These are phyloP conservation scores for Phalanger gymnotis DNA, from an alignment of 2,797 vertebrate species.

Conservation along the genomic window DNA sequence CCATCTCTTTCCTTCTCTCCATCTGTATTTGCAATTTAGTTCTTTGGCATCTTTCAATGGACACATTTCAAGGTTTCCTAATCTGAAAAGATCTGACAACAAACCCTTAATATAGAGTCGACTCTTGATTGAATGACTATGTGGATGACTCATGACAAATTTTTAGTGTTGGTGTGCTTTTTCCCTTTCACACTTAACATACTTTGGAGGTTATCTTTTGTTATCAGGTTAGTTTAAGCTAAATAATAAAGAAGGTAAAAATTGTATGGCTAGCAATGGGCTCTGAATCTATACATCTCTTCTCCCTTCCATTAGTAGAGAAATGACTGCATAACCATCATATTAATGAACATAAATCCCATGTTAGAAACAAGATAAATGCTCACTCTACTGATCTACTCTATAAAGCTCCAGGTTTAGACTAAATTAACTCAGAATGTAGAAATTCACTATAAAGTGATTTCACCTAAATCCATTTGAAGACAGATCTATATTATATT, in stretches of 20 bases:
- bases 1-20: not conserved
- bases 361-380: not conserved
- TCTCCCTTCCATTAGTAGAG: slow-evolving; percentile 13
- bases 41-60: not conserved
- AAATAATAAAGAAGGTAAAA: slow-evolving; percentile 27
- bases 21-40: slow-evolving; percentile 5
- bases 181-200: not conserved
- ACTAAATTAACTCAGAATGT: slow-evolving; percentile 30
- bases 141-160: not conserved
- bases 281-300: not conserved
- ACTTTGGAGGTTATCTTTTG: not conserved
- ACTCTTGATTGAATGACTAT: not conserved
- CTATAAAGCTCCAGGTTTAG: not conserved
- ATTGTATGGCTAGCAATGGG: not conserved
- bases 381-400: not conserved
- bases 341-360: slow-evolving; percentile 9
- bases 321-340: not conserved
- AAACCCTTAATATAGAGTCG: not conserved
- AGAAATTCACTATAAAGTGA: slow-evolving; percentile 21
- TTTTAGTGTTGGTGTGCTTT: not conserved
- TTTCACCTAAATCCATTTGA: slow-evolving; percentile 37
- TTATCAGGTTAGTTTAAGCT: not conserved
- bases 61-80: slow-evolving; percentile 25
- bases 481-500: slow-evolving; percentile 1
- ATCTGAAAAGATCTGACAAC: not conserved